Evolutionary conservation across 2,797 vertebrate species (phyloP).

Genomic region (Gymnoscopelus microlampas): DNA sequence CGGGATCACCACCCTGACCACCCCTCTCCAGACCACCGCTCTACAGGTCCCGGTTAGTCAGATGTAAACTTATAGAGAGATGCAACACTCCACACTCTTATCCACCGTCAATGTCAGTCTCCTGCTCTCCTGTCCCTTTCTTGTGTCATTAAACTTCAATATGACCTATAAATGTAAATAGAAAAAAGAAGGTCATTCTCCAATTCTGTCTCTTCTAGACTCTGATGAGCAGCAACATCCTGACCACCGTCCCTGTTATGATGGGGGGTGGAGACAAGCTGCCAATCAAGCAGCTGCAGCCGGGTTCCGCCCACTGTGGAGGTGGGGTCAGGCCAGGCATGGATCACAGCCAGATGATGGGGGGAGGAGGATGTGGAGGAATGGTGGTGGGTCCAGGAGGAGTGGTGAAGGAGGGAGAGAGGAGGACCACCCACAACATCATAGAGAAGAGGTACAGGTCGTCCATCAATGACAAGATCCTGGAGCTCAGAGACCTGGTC

Average conservation of each 20-base stretch:
- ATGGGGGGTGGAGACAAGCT: constrained; percentile 94
- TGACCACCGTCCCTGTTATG: constrained; percentile 94
- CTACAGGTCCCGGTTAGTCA: constrained; percentile 87
- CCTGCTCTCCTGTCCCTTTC: background rate
- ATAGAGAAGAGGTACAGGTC: constrained; percentile 97
- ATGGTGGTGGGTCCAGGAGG: constrained; percentile 66
- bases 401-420: constrained; percentile 92
- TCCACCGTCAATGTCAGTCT: background rate
- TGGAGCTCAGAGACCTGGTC: constrained; percentile 94
- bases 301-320: constrained; percentile 51
- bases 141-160: no score
- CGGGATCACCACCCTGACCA: constrained; percentile 87
- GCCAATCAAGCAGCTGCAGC: constrained; percentile 94
- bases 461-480: constrained; percentile 98
- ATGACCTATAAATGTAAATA: no score
- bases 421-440: constrained; percentile 96
- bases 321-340: constrained; percentile 30
- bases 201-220: constrained; percentile 79
- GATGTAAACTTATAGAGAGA: no score
- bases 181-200: no score
- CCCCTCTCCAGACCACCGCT: constrained; percentile 92
- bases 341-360: constrained; percentile 60
- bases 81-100: no score
- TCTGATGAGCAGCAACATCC: constrained; percentile 92
- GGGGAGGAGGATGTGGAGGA: constrained; percentile 7